Conservation (phyloP, 2,797 vertebrate genomes). For the Aotus griseimembra region DNA sequence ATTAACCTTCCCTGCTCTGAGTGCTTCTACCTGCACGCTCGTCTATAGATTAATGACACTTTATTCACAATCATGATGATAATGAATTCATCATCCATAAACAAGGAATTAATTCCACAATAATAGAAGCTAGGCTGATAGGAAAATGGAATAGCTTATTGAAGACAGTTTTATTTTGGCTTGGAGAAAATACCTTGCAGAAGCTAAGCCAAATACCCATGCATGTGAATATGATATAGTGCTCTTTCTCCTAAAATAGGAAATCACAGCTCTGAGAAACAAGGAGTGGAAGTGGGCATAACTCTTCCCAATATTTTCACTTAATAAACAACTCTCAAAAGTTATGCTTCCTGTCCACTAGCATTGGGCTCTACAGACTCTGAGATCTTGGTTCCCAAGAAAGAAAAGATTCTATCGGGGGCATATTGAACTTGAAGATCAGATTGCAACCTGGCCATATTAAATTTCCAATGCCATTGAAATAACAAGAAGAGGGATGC, state of each 20-base stretch:
- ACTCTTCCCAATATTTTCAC: neutral
- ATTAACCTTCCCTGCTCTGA: neutral
- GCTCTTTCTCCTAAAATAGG: neutral
- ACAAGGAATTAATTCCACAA: neutral
- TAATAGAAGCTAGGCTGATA: neutral
- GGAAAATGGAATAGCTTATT: neutral
- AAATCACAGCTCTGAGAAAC: neutral
- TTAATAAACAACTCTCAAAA: neutral
- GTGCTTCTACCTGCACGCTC: neutral
- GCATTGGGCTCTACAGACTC: neutral
- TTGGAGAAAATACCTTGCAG: neutral
- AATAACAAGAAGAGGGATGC: neutral
- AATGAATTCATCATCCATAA: neutral
- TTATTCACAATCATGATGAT: neutral
- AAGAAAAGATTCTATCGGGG: neutral
- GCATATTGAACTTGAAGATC: neutral
- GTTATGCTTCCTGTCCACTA: neutral
- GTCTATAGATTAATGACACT: neutral
- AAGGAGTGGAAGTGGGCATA: neutral
- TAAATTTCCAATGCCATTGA: neutral
- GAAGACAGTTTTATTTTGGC: neutral
- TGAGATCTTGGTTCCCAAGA: neutral
- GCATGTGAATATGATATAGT: neutral
- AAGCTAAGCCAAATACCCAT: neutral
- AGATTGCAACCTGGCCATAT: neutral